Conservation (phyloP, 2,113 vertebrate genomes). For the Zapus hudsonius region DNA sequence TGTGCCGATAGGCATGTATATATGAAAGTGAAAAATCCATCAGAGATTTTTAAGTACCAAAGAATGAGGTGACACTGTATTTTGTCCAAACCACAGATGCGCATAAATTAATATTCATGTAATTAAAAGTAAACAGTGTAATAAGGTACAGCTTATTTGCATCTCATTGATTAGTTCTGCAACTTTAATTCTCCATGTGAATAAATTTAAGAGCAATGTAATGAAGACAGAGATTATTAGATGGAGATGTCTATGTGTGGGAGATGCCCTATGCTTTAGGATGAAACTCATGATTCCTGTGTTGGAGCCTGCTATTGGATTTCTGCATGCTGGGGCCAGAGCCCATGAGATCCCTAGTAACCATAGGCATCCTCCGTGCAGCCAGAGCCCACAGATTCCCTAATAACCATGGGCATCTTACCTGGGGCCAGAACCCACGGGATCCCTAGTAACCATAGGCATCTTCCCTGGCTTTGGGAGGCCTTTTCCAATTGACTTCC, state of each 20-base stretch:
- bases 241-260: neutral
- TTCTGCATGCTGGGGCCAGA: too few relatives aligned
- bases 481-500: neutral
- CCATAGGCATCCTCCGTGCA: neutral
- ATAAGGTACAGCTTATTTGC: neutral
- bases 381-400: too few relatives aligned
- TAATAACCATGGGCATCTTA: too few relatives aligned
- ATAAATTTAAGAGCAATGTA: neutral
- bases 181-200: neutral
- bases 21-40: neutral
- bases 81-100: neutral
- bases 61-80: neutral
- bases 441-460: accelerated
- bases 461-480: neutral
- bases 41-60: neutral
- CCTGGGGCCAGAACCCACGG: too few relatives aligned
- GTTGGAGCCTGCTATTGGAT: neutral
- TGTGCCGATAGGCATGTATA: neutral
- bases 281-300: neutral
- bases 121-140: neutral
- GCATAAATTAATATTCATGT: neutral
- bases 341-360: accelerated
- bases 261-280: neutral
- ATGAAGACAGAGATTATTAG: neutral
- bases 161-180: neutral